Conservation (phyloP, 2,797 vertebrate species). For the Rhabdomys pumilio region DNA sequence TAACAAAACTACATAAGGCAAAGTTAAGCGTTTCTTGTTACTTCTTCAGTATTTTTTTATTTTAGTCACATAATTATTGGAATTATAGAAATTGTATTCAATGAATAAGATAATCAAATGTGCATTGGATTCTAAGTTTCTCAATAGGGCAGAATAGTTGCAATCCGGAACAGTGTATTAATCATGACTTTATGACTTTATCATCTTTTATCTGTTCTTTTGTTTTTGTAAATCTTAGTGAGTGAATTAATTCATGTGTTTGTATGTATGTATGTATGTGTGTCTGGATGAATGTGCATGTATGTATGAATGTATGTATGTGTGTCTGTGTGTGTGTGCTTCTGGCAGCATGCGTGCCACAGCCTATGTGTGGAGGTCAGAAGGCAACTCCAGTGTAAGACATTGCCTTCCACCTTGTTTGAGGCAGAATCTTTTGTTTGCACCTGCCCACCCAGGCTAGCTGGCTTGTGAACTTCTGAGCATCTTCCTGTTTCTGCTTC, state of each 20-base stretch:
- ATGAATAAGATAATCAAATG: slow-evolving; percentile 47
- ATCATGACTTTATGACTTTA: not conserved
- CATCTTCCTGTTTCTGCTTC: not conserved
- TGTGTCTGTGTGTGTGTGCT: not conserved
- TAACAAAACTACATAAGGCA: not conserved
- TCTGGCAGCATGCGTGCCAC: not conserved
- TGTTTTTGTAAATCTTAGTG: not conserved
- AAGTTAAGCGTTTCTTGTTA: slow-evolving; percentile 42
- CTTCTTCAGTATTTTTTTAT: not conserved
- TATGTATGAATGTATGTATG: not conserved
- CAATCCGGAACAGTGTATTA: not conserved
- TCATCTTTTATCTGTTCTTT: not conserved
- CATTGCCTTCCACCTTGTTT: not conserved
- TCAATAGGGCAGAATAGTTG: not conserved
- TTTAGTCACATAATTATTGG: slow-evolving; percentile 40
- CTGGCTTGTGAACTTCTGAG: not conserved
- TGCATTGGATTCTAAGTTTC: not conserved
- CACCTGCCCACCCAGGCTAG: not conserved
- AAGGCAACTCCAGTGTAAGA: not conserved
- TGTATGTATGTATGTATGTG: not conserved
- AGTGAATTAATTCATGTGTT: not conserved
- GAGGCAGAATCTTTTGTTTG: not conserved
- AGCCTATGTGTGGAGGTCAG: not conserved
- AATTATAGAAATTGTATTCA: slow-evolving; percentile 20
- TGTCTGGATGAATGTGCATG: no score